phyloP scores from a whole-genome alignment of 1,140 invertebrate genomes.

The Drosophila navojoa region DNA sequence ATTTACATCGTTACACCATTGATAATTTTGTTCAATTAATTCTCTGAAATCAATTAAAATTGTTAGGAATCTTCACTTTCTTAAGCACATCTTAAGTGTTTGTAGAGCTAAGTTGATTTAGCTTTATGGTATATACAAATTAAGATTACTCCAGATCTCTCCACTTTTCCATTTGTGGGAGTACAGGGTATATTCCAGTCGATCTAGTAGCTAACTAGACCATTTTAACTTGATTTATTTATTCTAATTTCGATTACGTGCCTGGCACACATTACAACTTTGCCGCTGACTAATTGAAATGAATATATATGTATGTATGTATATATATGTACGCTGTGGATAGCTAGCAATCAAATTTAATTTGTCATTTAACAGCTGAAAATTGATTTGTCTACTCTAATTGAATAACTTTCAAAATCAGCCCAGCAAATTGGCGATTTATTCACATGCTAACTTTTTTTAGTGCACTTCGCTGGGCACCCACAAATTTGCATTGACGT shows the following conservation, averaged over 20 bases:
- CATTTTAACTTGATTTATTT: no score
- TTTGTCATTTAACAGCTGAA: slow-evolving; percentile 56
- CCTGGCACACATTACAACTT: slow-evolving; percentile 6
- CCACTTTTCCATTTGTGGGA: no score
- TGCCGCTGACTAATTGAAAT: slow-evolving; percentile 40
- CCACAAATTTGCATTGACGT: slow-evolving; percentile 40
- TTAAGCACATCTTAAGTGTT: no score
- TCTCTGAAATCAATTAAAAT: no score
- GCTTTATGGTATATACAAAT: no score
- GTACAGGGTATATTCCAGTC: no score
- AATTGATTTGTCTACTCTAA: slow-evolving; percentile 67
- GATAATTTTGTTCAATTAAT: no score
- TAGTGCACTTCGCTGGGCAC: slow-evolving; percentile 37
- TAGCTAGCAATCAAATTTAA: slow-evolving; percentile 59
- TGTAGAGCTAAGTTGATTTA: no score
- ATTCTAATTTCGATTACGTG: slow-evolving; percentile 15
- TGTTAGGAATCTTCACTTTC: no score
- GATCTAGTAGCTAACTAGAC: no score
- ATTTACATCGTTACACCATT: no score
- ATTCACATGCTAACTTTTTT: slow-evolving; percentile 61
- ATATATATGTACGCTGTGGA: background rate
- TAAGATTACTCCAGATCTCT: no score
- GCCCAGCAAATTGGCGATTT: slow-evolving; percentile 43
- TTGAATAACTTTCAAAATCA: slow-evolving; percentile 53
- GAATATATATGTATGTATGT: background rate